Evolutionary conservation across 2,113 vertebrate species (phyloP), one percentile per base, ranked within the genome.

Genomic region (Okapia johnstoni): DNA sequence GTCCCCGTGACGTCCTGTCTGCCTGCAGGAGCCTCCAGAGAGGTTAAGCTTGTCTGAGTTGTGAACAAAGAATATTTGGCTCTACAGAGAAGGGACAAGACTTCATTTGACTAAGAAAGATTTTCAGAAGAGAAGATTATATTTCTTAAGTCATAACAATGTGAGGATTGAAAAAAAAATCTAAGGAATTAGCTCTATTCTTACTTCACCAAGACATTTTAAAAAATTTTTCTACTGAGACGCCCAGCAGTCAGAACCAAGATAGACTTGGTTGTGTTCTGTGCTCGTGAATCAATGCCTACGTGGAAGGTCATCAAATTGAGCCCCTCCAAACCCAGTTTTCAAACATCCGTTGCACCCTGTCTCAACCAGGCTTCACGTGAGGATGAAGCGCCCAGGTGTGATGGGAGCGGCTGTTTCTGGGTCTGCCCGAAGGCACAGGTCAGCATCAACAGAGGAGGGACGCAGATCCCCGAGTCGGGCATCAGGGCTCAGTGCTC

Each of bases 141-240:
- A 23, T 90, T 91, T 93, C 94, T 90, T 89, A 85, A 87, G 81
- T 58, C 36, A 16, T 70, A 33, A 60, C 76, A 60, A 81, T 14
- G 13, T 54, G 54, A 58, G 88, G 96, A 85, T 43, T 83, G 1
- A 54, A 86, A 97, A 97, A 2, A 54, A 89, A 97, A 97, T 8
- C 79, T 40, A 85, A 97, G 73, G 57, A 76, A 92, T 2, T 48
- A 54, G 33, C 93, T 91, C 88, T 80, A 25, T 40, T 98, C 96
- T 97, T 80, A 46, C 48, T 86, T 90, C 81, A 33, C 76, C 50
- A 58, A 66, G 9, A 85, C 23, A 54, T 93, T 54, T 11, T 17
- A 25, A 21, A 9, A 5, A n/a, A 73, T 2, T 6, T 5, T 46
- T 57, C 40, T 9, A 58, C 21, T 12, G 58, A 94, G 90, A 93